A percentile compares a stretch with the other conserved stretches of the same genome.
Conservation (phyloP, 2,888 invertebrate genomes). For the Diadegma fenestrale region DNA sequence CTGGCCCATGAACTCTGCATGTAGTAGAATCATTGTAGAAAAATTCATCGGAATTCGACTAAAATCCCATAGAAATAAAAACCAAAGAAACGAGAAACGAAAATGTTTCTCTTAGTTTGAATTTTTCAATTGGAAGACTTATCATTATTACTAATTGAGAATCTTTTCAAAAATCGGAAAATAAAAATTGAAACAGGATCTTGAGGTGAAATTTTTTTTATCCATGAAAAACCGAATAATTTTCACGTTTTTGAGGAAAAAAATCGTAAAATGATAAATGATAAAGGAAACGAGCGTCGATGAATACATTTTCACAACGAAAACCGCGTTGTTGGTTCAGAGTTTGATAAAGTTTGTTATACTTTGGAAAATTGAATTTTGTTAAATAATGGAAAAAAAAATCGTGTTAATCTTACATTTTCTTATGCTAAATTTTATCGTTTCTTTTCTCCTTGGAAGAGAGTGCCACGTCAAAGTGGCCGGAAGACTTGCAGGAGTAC, state of each 20-base stretch:
- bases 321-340: too few species aligned
- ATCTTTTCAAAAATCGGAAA: neutral
- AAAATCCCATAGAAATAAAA: neutral
- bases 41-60: neutral
- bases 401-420: constrained; percentile 51
- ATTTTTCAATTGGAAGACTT: neutral
- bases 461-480: neutral
- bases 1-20: neutral
- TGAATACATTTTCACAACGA: too few species aligned
- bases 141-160: neutral
- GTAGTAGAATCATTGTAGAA: neutral
- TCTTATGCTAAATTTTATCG: constrained; percentile 56
- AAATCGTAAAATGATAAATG: neutral
- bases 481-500: neutral
- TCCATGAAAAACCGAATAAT: neutral
- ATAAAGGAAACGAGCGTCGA: too few species aligned
- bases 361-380: too few species aligned
- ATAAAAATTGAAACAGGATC: too few species aligned
- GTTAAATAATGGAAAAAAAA: neutral
- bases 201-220: neutral
- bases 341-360: too few species aligned
- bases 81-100: neutral
- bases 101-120: neutral
- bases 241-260: neutral
- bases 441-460: constrained; percentile 31